These are phyloP conservation scores for Entelurus aequoreus DNA, from an alignment of 2,113 vertebrate species.

Conservation along the genomic window DNA sequence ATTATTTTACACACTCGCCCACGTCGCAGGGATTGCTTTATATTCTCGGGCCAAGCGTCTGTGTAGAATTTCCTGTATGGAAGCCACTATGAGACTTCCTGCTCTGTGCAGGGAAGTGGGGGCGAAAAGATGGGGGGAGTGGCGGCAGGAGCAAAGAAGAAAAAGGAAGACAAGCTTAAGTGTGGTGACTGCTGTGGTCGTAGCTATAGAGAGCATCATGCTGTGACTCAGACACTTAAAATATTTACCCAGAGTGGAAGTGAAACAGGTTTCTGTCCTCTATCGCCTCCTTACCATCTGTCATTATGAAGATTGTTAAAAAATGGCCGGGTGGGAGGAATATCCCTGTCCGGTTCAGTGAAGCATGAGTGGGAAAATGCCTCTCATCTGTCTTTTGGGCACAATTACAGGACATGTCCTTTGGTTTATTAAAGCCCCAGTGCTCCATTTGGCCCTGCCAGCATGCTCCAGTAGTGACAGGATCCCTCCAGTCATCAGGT, in stretches of 20 bases:
- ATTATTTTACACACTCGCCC: conserved; percentile 19
- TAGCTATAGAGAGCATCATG: conserved; percentile 10
- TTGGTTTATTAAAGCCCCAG: conserved; percentile 48
- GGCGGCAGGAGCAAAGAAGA: conserved; percentile 47
- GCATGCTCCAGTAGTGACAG: conserved; percentile 45
- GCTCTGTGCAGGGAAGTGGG: conserved; percentile 46
- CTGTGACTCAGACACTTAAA: conserved; percentile 30
- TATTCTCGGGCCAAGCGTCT: conserved; percentile 51
- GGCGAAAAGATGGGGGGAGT: conserved; percentile 41
- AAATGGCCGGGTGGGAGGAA: conserved; percentile 16
- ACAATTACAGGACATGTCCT: conserved; percentile 59
- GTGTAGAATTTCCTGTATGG: conserved; percentile 68
- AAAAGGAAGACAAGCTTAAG: conserved; percentile 54
- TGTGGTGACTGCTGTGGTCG: conserved; percentile 33
- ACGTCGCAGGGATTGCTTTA: conserved; percentile 32
- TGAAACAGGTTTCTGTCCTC: conserved; percentile 25
- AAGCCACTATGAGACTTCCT: conserved; percentile 66
- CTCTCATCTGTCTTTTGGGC: conserved; percentile 31
- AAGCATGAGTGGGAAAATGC: neutral
- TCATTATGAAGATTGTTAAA: conserved; percentile 7
- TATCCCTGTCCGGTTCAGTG: conserved; percentile 1
- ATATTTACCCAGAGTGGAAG: conserved; percentile 33
- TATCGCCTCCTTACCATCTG: neutral
- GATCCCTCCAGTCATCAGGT: conserved; percentile 49
- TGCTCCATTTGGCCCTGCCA: conserved; percentile 29